These are phyloP conservation scores for Potamarius usumacintae DNA, from an alignment of 2,113 vertebrate genomes.

Conservation along the genomic window DNA sequence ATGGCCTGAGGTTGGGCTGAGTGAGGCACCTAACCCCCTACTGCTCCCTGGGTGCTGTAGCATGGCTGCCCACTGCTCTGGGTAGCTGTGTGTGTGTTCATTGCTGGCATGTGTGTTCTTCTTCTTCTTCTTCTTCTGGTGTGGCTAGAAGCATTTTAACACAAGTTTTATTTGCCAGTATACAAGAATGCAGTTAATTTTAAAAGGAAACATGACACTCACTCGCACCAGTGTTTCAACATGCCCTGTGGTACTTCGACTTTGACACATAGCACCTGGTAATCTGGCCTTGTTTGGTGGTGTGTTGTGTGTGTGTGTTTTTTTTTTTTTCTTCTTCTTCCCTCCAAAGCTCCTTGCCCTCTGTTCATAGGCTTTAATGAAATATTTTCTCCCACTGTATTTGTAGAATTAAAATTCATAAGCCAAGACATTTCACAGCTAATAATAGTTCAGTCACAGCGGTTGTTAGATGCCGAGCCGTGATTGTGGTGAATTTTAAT, in stretches of 20 bases:
- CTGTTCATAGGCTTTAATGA: constrained; percentile 17
- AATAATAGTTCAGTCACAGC: constrained; percentile 51
- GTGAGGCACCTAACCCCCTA: too few species aligned
- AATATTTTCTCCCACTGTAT: constrained; percentile 21
- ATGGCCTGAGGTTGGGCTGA: too few species aligned
- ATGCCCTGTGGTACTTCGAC: background rate
- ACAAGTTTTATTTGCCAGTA: background rate
- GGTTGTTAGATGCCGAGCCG: constrained; percentile 59
- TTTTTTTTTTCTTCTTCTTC: background rate
- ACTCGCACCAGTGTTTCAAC: constrained; percentile 2
- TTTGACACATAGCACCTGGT: constrained; percentile 8
- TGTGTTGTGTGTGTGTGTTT: background rate
- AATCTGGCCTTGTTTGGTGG: background rate
- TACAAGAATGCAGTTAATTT: background rate
- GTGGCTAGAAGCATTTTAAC: background rate
- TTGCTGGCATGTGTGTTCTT: too few species aligned
- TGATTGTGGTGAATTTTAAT: constrained; percentile 65
- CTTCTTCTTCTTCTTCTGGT: background rate
- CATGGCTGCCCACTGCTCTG: too few species aligned
- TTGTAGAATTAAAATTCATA: constrained; percentile 47
- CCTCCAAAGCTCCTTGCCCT: background rate
- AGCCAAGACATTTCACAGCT: constrained; percentile 30
- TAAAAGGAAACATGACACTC: background rate
- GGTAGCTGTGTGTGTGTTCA: too few species aligned
- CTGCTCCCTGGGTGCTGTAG: too few species aligned